Evolutionary conservation across 2,113 vertebrate genomes (phyloP).

Genomic region (Mastomys coucha): DNA sequence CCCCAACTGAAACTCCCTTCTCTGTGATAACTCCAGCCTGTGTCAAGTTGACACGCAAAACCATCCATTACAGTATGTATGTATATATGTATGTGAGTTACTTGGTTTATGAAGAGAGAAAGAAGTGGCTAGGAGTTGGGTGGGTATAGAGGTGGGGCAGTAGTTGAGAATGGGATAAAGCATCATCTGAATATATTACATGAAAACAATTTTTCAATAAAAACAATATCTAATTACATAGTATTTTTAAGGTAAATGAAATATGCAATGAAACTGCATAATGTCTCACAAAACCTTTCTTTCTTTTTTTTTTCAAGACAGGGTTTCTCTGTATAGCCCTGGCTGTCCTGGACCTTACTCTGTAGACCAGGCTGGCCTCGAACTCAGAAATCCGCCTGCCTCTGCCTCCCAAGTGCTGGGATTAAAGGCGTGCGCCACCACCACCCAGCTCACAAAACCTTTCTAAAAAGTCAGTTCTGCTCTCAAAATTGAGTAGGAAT

Average conservation of each 20-base stretch:
- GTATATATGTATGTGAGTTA: not conserved
- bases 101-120: not conserved
- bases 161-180: not conserved
- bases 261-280: rapidly evolving
- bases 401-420: no score
- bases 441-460: not conserved
- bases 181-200: not conserved
- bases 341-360: no score
- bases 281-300: not conserved
- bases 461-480: not conserved
- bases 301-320: no score
- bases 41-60: no score
- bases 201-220: not conserved
- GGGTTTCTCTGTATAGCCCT: no score
- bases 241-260: not conserved
- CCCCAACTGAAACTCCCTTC: no score
- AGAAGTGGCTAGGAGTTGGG: not conserved
- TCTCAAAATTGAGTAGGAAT: not conserved
- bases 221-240: not conserved
- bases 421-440: no score
- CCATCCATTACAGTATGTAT: no score
- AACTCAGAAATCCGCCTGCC: no score
- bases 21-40: no score
- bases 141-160: not conserved
- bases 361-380: no score